Base-by-base conservation (phyloP, 2,888 invertebrate genomes). In the Drosophila monieri region DNA sequence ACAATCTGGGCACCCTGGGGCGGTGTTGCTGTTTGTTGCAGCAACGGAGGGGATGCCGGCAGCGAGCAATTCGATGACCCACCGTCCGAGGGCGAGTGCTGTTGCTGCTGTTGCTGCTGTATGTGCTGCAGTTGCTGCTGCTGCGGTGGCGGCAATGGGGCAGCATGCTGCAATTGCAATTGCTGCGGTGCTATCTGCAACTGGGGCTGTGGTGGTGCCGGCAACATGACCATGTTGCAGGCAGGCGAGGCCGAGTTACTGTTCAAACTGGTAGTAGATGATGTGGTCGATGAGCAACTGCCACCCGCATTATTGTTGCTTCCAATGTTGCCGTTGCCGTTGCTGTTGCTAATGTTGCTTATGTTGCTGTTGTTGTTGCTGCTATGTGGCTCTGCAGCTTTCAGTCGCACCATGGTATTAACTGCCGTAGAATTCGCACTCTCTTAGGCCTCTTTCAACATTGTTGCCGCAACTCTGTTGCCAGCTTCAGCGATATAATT, bases 371-470 rank as follows among this genome's bases (percentile, higher is more conserved):
- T 80, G 67, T 59, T 85, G 68, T 49, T 80, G 87, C 68, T 88
- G 78, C 53, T 81, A 65, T 85, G 90, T 70, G 77, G 89, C 78
- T 84, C 81, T 51, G 89, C 79, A 78, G 88, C 90, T 80, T 88
- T 90, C 86, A 90, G 84, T 80, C 91, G 91, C 84, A 91, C 91
- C 91, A 91, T 91, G 64, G 85, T 89, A 78, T 51, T 67, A 5
- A 43, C 43, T 43, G 12, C 18, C 43, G 21, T 21, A 18, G 21
- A 18, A 4, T 23, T 23, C 4, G 21, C 21, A 12, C 1, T 43
- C 12, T 65, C 30, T 39, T 71, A 61, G 48, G 62, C 52, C 39
- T 49, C 62, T 58, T 32, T 59, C 48, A 68, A 49, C 65, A 59
- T 66, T 61, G 51, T 75, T 68, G 64, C 68, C 44, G 69, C 68